These are phyloP conservation scores for Ptilodon capucinus DNA, from an alignment of 2,888 invertebrate genomes.

Conservation along the genomic window DNA sequence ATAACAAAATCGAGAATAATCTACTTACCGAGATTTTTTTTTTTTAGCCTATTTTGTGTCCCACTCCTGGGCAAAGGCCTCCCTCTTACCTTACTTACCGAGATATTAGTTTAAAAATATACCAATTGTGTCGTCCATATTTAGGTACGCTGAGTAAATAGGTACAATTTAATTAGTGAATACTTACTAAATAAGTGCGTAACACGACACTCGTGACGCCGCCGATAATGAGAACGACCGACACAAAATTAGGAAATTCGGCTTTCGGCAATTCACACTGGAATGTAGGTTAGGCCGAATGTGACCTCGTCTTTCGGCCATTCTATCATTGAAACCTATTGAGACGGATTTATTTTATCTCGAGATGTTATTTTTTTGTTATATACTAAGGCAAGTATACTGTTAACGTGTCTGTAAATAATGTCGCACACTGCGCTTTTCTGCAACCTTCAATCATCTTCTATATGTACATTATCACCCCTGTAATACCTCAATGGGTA, in stretches of 20 bases:
- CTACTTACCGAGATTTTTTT: no score
- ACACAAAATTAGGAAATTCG: not conserved
- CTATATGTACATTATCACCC: no score
- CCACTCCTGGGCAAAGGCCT: no score
- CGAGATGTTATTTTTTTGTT: no score
- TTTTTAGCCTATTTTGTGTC: no score
- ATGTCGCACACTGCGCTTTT: no score
- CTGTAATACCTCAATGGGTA: no score
- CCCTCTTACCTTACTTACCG: no score
- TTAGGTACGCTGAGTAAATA: conserved; percentile 3
- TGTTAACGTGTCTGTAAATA: no score
- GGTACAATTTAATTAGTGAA: conserved; percentile 16
- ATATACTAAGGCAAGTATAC: no score
- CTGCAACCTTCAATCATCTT: no score
- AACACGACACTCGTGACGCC: conserved; percentile 28
- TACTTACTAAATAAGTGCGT: conserved; percentile 29
- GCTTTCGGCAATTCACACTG: not conserved
- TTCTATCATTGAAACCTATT: not conserved
- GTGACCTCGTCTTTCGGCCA: not conserved
- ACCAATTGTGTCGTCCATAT: not conserved
- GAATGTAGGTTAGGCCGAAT: not conserved
- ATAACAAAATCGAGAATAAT: no score
- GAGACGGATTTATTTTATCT: not conserved
- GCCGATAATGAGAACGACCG: conserved; percentile 7
- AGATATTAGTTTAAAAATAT: not conserved